Conservation (phyloP, 2,113 vertebrate genomes). For the Gymnocephalus cernua region DNA sequence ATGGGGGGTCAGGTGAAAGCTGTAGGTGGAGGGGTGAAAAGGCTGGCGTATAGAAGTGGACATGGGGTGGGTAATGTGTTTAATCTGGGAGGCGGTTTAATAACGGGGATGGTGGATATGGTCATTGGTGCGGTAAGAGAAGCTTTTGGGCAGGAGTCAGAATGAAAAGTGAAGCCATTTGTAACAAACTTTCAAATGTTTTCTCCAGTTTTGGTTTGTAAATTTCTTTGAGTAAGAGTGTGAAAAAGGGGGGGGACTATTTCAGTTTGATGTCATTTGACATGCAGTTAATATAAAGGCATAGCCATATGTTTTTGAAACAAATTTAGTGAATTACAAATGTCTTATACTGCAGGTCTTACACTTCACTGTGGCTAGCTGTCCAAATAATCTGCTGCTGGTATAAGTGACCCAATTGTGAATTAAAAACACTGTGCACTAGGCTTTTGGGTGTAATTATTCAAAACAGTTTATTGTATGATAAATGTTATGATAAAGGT, state of each 20-base stretch:
- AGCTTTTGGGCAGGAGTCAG: conserved; percentile 63
- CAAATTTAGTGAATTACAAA: conserved; percentile 6
- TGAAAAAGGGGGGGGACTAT: not conserved
- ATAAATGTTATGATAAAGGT: conserved; percentile 33
- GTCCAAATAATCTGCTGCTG: conserved; percentile 38
- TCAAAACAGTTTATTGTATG: conserved; percentile 33
- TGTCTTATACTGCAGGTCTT: conserved; percentile 21
- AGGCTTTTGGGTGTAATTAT: conserved; percentile 51
- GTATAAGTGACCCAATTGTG: conserved; percentile 24
- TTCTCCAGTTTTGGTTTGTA: conserved; percentile 24
- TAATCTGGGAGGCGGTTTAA: conserved; percentile 27
- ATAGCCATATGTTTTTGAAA: conserved; percentile 10
- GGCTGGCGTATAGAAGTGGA: conserved; percentile 68
- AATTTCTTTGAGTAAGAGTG: conserved; percentile 24
- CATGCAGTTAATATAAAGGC: conserved; percentile 35
- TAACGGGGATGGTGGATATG: conserved; percentile 55
- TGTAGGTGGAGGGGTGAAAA: conserved; percentile 77
- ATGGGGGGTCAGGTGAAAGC: conserved; percentile 75
- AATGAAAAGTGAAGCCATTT: conserved; percentile 22
- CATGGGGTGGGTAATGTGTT: conserved; percentile 71
- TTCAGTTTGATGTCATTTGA: conserved; percentile 43
- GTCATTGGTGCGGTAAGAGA: conserved; percentile 51
- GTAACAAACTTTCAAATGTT: conserved; percentile 14
- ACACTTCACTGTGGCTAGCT: conserved; percentile 39
- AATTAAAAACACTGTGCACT: conserved; percentile 47